phyloP scores from a whole-genome alignment of 1,140 invertebrate species.

The Campoletis sonorensis region DNA sequence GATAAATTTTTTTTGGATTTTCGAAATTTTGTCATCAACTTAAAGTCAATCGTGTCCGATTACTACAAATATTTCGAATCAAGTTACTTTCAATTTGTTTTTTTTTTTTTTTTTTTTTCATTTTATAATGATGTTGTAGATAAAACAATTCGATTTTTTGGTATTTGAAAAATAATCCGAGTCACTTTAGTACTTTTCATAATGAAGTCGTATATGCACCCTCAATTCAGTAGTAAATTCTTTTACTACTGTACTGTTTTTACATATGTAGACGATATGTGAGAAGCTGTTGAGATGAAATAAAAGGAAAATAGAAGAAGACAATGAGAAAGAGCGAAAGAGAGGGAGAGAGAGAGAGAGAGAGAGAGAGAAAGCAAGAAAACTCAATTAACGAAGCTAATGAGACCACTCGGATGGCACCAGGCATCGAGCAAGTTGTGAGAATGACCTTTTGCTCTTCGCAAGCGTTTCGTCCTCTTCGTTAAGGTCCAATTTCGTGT shows the following conservation, averaged over 20 bases:
- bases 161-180: no score
- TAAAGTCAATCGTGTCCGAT: no score
- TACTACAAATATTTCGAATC: no score
- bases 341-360: background rate
- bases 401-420: conserved; percentile 22
- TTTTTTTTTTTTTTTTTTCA: no score
- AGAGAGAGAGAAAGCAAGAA: background rate
- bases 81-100: no score
- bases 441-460: conserved; percentile 16
- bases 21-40: no score
- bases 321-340: background rate
- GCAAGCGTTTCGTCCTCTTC: conserved; percentile 11
- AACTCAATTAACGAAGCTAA: conserved; percentile 44
- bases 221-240: background rate
- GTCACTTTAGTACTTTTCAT: background rate
- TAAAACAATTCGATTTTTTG: no score
- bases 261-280: background rate
- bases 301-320: background rate
- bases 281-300: conserved; percentile 2
- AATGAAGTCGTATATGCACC: background rate
- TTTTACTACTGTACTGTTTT: no score
- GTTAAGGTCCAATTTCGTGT: conserved; percentile 33
- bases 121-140: no score
- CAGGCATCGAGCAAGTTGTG: background rate
- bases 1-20: no score